These are phyloP conservation scores for Heliconius nattereri DNA, from an alignment of 1,140 invertebrate genomes.

Conservation along the genomic window DNA sequence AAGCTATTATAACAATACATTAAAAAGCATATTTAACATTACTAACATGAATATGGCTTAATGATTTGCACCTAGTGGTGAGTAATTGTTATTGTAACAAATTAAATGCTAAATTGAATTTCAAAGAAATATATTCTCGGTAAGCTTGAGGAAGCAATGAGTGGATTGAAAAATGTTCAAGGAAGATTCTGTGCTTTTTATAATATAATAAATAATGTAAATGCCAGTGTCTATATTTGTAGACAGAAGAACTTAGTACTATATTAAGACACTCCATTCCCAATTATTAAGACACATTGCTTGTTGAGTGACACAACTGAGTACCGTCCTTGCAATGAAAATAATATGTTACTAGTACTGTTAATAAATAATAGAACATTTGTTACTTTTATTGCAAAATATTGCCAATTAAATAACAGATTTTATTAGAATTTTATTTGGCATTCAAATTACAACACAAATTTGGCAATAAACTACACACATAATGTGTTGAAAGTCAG, in stretches of 20 bases:
- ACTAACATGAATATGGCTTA: background rate
- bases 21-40: background rate
- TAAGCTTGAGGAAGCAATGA: slow-evolving; percentile 2
- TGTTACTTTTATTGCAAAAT: background rate
- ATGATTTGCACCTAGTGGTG: background rate
- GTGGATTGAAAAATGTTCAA: slow-evolving; percentile 5
- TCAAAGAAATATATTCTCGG: slow-evolving; percentile 6
- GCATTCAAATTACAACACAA: background rate
- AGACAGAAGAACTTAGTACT: no score
- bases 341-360: no score
- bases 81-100: slow-evolving; percentile 15
- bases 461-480: background rate
- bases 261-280: no score
- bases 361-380: background rate
- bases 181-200: slow-evolving; percentile 4
- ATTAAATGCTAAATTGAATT: background rate
- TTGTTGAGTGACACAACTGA: no score
- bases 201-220: background rate
- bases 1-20: background rate
- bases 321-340: no score
- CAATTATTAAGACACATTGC: no score
- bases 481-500: slow-evolving; percentile 4
- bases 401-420: background rate
- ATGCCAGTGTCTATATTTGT: background rate
- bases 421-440: background rate